Percentiles rank a stretch among this genome's conserved stretches.
Conservation (phyloP, 2,888 invertebrate species). For the Melitaea athalia region DNA sequence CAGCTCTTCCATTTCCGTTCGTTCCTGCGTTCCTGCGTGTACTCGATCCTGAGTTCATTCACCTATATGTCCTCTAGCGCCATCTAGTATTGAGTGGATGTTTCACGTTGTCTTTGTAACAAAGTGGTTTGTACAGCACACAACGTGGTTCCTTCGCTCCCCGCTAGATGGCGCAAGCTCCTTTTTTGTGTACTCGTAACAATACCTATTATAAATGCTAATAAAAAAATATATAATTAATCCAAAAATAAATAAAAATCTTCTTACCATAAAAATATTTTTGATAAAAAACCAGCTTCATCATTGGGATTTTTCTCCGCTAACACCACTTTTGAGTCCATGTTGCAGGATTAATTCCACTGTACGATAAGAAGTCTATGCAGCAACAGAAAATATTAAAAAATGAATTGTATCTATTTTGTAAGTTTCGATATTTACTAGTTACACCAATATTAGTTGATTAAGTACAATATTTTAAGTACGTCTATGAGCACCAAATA, state of each 20-base stretch:
- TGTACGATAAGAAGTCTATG: constrained; percentile 1
- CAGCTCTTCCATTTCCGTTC: no score
- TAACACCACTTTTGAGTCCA: constrained; percentile 84
- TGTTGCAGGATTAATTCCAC: constrained; percentile 46
- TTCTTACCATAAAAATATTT: constrained; percentile 85
- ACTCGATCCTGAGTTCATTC: no score
- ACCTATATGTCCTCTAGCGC: no score
- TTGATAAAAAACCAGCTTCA: constrained; percentile 82
- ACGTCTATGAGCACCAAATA: not conserved
- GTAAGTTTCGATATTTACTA: not conserved
- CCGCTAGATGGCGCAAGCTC: no score
- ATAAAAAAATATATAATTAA: not conserved
- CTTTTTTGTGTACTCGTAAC: no score
- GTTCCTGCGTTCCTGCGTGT: no score
- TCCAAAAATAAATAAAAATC: not conserved
- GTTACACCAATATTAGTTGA: not conserved
- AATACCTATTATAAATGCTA: not conserved
- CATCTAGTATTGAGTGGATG: no score
- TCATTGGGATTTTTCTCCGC: constrained; percentile 84
- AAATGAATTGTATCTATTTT: not conserved
- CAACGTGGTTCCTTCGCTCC: no score
- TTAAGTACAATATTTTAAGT: not conserved
- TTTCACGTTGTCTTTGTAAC: no score
- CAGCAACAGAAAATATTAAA: not conserved
- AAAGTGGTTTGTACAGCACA: no score